Percentiles rank a stretch among this genome's conserved stretches.
phyloP scores from a whole-genome alignment of 2,113 vertebrate genomes.

The Meriones unguiculatus region DNA sequence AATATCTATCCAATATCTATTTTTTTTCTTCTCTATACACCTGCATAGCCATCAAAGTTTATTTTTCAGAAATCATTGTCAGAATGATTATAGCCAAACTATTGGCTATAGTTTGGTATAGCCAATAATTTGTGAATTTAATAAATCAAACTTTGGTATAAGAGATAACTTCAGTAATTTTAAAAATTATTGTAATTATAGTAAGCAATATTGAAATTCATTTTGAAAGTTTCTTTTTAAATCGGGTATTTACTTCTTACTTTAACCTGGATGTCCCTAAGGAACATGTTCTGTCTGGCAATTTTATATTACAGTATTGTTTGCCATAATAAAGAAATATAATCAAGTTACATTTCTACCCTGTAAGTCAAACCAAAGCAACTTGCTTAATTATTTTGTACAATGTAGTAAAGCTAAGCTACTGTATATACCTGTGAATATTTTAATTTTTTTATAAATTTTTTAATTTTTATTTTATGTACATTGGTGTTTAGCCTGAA shows the following conservation, averaged over 20 bases:
- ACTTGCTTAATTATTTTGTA: conserved; percentile 42
- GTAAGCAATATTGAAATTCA: background rate
- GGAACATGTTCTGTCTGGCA: background rate
- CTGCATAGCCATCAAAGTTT: background rate
- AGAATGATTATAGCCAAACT: too few relatives aligned
- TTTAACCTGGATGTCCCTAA: background rate
- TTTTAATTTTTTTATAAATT: background rate
- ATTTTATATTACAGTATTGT: background rate
- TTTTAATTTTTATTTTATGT: too few relatives aligned
- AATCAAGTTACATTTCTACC: background rate
- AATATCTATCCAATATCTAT: background rate
- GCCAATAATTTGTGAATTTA: background rate
- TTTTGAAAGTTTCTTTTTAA: background rate
- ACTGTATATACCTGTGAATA: conserved; percentile 30
- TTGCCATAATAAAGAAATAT: background rate
- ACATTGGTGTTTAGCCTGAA: too few relatives aligned
- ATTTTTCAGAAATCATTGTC: background rate
- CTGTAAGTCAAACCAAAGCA: conserved; percentile 18
- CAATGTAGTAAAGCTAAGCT: conserved; percentile 48
- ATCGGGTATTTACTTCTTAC: background rate
- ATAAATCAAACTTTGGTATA: background rate
- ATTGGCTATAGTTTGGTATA: background rate
- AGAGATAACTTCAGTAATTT: too few relatives aligned
- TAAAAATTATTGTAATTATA: background rate
- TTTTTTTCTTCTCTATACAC: background rate